A percentile compares a stretch with the other conserved stretches of the same genome.
Evolutionary conservation across 2,797 vertebrate genomes (phyloP).

Genomic region (Sandelia bainsii): DNA sequence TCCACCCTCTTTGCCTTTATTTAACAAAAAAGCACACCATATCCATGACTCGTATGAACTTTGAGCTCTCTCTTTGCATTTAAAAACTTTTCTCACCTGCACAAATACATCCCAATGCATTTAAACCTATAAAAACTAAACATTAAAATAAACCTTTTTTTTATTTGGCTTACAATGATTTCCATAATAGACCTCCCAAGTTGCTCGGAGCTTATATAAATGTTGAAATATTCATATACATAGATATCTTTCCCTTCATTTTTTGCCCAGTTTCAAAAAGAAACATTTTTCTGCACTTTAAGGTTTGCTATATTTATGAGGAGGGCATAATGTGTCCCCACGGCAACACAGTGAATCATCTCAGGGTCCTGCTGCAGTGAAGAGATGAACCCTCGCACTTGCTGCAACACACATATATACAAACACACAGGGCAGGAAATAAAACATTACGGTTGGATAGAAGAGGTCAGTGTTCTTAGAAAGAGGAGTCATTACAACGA

Average conservation of each 20-base stretch:
- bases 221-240: conserved; percentile 85
- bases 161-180: conserved; percentile 38
- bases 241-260: conserved; percentile 70
- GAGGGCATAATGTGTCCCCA: conserved; percentile 72
- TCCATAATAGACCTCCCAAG: conserved; percentile 50
- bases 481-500: conserved; percentile 24
- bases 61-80: conserved; percentile 64
- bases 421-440: conserved; percentile 20
- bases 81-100: conserved; percentile 72
- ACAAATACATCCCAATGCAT: conserved; percentile 36
- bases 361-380: conserved; percentile 59
- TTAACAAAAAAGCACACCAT: conserved; percentile 71
- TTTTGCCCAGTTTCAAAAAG: conserved; percentile 66
- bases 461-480: conserved; percentile 54
- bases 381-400: conserved; percentile 41
- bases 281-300: conserved; percentile 89
- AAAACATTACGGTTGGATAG: conserved; percentile 13
- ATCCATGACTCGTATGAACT: conserved; percentile 65
- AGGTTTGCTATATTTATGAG: conserved; percentile 87
- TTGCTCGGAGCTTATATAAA: conserved; percentile 75
- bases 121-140: conserved; percentile 34
- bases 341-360: conserved; percentile 78
- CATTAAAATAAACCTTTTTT: conserved; percentile 26
- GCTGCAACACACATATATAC: conserved; percentile 33
- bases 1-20: conserved; percentile 69